Evolutionary conservation across 2,113 vertebrate species (phyloP), one percentile per base, ranked within the genome.

Genomic region (Aegypius monachus): DNA sequence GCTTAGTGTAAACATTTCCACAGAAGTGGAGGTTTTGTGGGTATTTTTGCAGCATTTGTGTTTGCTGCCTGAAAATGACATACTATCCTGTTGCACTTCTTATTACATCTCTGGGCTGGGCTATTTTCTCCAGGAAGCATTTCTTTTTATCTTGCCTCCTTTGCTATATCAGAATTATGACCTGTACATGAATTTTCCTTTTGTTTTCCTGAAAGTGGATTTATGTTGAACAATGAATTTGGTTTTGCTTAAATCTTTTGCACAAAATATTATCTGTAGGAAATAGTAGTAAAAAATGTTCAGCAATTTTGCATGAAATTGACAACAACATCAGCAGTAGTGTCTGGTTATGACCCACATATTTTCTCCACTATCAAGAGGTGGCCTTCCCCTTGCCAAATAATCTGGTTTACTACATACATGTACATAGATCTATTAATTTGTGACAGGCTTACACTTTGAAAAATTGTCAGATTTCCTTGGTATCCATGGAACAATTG

Each of bases 51-150:
- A 90, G n/a, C 68, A 67, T 58, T 89, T 91, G 67, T 91, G 58
- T 91, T 88, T 90, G 86, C 50, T 95, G 59, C 34, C 67, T 86
- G 72, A 71, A 87, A 90, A 58, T 52, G 15, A 67, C 17, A 17
- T 71, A 42, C 19, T 58, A 8, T 55, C 22, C n/a, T 66, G 10
- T 47, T 63, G 26, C 34, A 59, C 32, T 75, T 93, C n/a, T 75
- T 91, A 38, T 70, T 88, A 14, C 15, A 18, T 27, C 56, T 93
- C 53, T 19, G 3, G 26, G 20, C 17, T 78, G n/a, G 34, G 19
- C 16, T 92, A 6, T 70, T 84, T 82, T 92, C 23, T 47, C 21
- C 27, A 73, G 88, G 53, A 86, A 77, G 18, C 11, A 32, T 65
- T 92, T 88, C 11, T 75, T 58, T 84, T 82, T 26, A 59, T 84